Evolutionary conservation across 1,140 invertebrate species (phyloP).

Genomic region (Riptortus pedestris): DNA sequence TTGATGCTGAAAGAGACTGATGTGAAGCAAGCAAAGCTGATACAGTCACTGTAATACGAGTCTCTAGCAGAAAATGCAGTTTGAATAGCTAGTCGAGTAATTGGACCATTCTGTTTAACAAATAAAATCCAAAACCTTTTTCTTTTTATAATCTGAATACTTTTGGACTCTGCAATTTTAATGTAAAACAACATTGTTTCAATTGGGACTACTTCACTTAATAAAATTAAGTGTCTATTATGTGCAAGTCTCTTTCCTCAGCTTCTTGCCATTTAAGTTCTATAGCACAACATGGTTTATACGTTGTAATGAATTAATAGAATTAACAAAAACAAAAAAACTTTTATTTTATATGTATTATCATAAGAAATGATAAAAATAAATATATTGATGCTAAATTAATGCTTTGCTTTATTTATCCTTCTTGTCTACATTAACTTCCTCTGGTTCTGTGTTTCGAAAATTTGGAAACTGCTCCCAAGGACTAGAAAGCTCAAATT

Average conservation of each 20-base stretch:
- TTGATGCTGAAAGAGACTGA: too few relatives aligned
- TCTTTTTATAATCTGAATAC: too few relatives aligned
- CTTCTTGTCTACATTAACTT: constrained; percentile 39
- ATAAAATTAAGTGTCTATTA: background rate
- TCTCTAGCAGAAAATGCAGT: too few relatives aligned
- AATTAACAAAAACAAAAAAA: background rate
- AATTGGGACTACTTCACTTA: too few relatives aligned
- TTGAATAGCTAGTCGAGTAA: too few relatives aligned
- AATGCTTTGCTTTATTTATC: constrained; percentile 37
- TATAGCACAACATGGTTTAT: background rate
- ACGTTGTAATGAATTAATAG: background rate
- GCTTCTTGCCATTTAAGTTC: background rate
- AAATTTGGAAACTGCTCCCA: constrained; percentile 97
- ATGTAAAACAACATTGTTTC: too few relatives aligned
- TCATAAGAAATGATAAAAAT: constrained; percentile 15
- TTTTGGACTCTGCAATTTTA: too few relatives aligned
- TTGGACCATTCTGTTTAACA: too few relatives aligned
- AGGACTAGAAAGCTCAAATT: constrained; percentile 90
- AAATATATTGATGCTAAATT: background rate
- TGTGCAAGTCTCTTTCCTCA: background rate
- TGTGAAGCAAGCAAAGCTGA: too few relatives aligned
- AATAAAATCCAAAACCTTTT: too few relatives aligned
- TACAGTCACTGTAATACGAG: too few relatives aligned
- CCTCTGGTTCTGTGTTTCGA: constrained; percentile 46
- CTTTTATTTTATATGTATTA: background rate